These are phyloP conservation scores for Pandemis heparana DNA, from an alignment of 2,888 invertebrate genomes.

Conservation along the genomic window DNA sequence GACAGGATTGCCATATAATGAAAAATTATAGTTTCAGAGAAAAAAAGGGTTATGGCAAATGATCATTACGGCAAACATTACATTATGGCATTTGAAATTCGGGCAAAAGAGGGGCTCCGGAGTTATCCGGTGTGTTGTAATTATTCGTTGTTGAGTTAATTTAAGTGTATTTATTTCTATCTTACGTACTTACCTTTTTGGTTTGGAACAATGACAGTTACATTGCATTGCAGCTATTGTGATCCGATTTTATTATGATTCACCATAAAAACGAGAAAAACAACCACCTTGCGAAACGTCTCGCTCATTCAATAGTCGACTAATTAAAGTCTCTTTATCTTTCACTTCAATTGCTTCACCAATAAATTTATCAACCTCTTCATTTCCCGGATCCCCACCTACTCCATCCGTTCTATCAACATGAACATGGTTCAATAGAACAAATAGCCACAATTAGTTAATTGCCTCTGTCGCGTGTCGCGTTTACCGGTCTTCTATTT, in stretches of 20 bases:
- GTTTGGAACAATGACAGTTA: no score
- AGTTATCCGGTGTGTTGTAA: no score
- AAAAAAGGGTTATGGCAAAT: no score
- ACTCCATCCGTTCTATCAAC: slow-evolving; percentile 26
- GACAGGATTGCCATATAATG: no score
- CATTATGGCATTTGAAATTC: no score
- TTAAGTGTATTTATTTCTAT: neutral
- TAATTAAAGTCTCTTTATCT: neutral
- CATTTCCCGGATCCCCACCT: slow-evolving; percentile 26
- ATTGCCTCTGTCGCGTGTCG: slow-evolving; percentile 49
- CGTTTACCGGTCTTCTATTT: slow-evolving; percentile 33
- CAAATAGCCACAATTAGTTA: slow-evolving; percentile 62
- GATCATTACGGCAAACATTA: no score
- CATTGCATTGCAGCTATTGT: no score
- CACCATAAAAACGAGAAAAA: no score
- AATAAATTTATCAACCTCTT: slow-evolving; percentile 3
- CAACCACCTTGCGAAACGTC: neutral
- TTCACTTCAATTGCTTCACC: slow-evolving; percentile 1
- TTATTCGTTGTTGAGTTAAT: neutral
- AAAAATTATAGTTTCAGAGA: no score
- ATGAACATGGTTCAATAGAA: slow-evolving; percentile 44
- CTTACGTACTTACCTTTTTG: neutral
- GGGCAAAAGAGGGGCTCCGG: no score
- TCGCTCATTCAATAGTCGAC: neutral
- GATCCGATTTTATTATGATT: no score